Base-by-base conservation (phyloP, 2,888 invertebrate genomes). In the Lysandra bellargus region DNA sequence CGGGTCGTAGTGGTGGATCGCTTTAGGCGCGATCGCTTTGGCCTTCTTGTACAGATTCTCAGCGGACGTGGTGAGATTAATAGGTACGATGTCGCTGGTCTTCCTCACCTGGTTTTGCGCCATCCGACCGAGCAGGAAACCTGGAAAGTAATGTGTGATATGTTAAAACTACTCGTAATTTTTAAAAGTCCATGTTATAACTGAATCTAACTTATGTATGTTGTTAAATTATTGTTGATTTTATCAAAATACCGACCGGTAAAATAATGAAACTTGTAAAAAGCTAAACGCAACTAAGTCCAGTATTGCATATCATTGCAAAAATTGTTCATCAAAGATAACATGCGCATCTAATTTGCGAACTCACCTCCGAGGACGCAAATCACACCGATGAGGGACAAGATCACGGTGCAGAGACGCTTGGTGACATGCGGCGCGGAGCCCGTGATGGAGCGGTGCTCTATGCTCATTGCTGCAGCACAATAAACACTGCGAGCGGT, bases 351-450 rank as follows among this genome's bases (percentile, higher is more conserved):
- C 3, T 53, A 4, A 53, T 53, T 57, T 57, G 57, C 17, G 30
- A 64, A 64, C 89, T 89, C 85, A 94, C 94, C 93, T 88, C 91
- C 94, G 80, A 92, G 89, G 79, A 93, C 84, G 84, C 92, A 92
- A 69, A 91, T 82, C 40, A 91, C 84, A 78, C 91, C 93, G 64
- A 91, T 87, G 80, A 92, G 87, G 76, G 92, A 83, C 81, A 91
- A 89, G 1, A 93, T 83, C 7, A 90, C 88, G 0, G 90, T 87
- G 82, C 90, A 90, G 40, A 93, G 85, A 1, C 92, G 87, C 81
- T 88, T 90, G 49, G 90, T 91, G 80, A 92, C 92, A 78, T 90
- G 89, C 17, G 91, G 89, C 76, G 87, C 84, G 5, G 85, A 86
- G 61, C 89, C 91, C 77, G 85, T 84, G 80, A 89, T 90, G 37